A percentile compares a stretch with the other conserved stretches of the same genome.
These are phyloP conservation scores for Amblyornis subalaris DNA, from an alignment of 2,113 vertebrate species.

Conservation along the genomic window DNA sequence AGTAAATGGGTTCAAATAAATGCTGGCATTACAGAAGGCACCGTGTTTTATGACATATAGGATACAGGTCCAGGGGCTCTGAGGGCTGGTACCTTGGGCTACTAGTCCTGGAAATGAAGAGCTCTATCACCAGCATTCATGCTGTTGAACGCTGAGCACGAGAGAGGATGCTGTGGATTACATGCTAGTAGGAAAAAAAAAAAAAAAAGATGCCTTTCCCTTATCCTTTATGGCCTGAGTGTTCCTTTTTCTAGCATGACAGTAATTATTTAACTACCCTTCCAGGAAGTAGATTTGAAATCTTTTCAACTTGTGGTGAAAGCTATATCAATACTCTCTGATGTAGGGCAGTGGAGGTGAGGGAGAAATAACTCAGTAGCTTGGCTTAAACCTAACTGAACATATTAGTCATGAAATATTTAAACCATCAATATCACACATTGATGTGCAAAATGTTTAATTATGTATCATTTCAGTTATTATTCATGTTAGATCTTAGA, in stretches of 20 bases:
- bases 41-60: not conserved
- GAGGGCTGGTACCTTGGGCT: not conserved
- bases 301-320: slow-evolving; percentile 3
- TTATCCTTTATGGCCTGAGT: not conserved
- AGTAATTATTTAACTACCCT: slow-evolving; percentile 45
- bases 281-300: slow-evolving; percentile 38
- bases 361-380: slow-evolving; percentile 47
- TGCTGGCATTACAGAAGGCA: not conserved
- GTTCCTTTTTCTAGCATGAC: not conserved
- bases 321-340: slow-evolving; percentile 14
- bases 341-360: slow-evolving; percentile 32
- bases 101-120: not conserved
- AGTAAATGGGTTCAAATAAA: not conserved
- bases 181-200: not conserved
- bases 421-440: slow-evolving; percentile 65
- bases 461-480: slow-evolving; percentile 68
- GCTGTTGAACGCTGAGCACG: not conserved
- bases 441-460: slow-evolving; percentile 65
- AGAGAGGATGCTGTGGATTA: not conserved
- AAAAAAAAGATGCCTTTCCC: not conserved
- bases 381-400: slow-evolving; percentile 61
- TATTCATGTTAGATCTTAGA: slow-evolving; percentile 67
- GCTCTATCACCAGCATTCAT: not conserved
- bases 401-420: slow-evolving; percentile 70
- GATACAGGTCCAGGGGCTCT: not conserved